Percentiles rank a stretch among this genome's conserved stretches.
phyloP scores from a whole-genome alignment of 2,797 vertebrate species.

The Sparidentex hasta region DNA sequence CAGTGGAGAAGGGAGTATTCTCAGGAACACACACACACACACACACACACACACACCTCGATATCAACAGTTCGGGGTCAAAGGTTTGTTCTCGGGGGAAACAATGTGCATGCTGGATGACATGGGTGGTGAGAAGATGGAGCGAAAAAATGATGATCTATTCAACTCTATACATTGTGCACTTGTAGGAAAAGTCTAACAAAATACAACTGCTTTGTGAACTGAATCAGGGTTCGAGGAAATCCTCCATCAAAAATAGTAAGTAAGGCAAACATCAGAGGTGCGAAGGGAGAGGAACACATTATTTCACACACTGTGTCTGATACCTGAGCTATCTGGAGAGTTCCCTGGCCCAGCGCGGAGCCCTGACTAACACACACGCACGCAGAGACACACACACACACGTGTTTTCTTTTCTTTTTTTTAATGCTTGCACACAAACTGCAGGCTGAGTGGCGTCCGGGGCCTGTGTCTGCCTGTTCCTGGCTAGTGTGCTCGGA shows the following conservation, averaged over 20 bases:
- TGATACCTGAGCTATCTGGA: conserved; percentile 87
- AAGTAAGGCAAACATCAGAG: conserved; percentile 87
- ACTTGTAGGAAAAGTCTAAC: conserved; percentile 84
- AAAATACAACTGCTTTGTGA: conserved; percentile 86
- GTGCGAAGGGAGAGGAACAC: conserved; percentile 82
- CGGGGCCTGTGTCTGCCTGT: conserved; percentile 67
- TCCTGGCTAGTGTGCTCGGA: conserved; percentile 69
- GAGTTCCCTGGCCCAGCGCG: conserved; percentile 75
- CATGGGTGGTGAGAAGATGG: conserved; percentile 56
- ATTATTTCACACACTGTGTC: conserved; percentile 81
- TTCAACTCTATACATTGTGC: conserved; percentile 84
- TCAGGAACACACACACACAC: conserved; percentile 37
- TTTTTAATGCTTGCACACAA: conserved; percentile 64
- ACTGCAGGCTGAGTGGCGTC: conserved; percentile 62
- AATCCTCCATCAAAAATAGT: conserved; percentile 85
- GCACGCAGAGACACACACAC: conserved; percentile 41
- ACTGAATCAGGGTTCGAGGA: conserved; percentile 82
- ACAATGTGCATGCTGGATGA: conserved; percentile 45
- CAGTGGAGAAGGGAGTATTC: conserved; percentile 58
- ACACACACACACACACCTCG: conserved; percentile 40
- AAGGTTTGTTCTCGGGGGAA: conserved; percentile 28
- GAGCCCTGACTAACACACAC: conserved; percentile 71
- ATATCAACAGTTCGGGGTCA: conserved; percentile 66
- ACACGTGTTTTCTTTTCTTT: conserved; percentile 1
- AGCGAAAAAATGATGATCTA: conserved; percentile 63